Percentiles rank a stretch among this genome's conserved stretches.
These are phyloP conservation scores for Percopsis omiscomaycus DNA, from an alignment of 2,797 vertebrate genomes.

Conservation along the genomic window DNA sequence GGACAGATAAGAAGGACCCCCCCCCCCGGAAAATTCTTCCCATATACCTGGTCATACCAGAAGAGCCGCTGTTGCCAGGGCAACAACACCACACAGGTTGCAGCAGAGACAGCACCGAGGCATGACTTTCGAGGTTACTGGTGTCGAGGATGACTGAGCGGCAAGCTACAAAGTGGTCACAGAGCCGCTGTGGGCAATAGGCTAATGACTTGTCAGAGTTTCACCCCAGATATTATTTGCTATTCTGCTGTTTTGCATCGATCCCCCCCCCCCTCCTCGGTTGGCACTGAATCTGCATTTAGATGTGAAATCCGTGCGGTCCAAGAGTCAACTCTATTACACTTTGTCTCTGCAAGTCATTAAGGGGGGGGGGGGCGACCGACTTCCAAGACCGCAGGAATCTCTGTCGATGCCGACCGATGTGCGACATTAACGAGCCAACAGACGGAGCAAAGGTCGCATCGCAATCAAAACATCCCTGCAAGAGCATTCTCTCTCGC, in stretches of 20 bases:
- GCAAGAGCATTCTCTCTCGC: slow-evolving; percentile 25
- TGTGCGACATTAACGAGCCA: slow-evolving; percentile 11
- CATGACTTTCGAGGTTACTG: slow-evolving; percentile 3
- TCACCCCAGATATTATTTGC: neutral
- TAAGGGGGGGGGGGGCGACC: slow-evolving; percentile 3
- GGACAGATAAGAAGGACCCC: slow-evolving; percentile 18
- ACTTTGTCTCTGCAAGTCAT: slow-evolving; percentile 5
- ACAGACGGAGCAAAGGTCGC: slow-evolving; percentile 10
- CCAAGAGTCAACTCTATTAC: slow-evolving; percentile 10
- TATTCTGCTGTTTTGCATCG: slow-evolving; percentile 10
- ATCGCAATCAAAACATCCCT: slow-evolving; percentile 25
- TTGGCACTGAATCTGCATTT: neutral
- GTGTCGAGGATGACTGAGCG: neutral
- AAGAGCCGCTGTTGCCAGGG: slow-evolving; percentile 7
- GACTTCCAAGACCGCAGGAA: slow-evolving; percentile 18
- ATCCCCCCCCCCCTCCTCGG: neutral
- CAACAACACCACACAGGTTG: slow-evolving; percentile 48
- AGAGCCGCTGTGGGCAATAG: neutral
- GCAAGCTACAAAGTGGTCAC: neutral
- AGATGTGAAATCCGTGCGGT: slow-evolving; percentile 3
- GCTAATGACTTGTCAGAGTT: neutral
- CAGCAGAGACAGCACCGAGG: slow-evolving; percentile 37
- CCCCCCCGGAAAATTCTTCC: neutral
- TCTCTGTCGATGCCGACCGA: slow-evolving; percentile 17
- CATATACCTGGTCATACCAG: slow-evolving; percentile 22